These are phyloP conservation scores for Coremacera marginata DNA, from an alignment of 2,888 invertebrate genomes.

Conservation along the genomic window DNA sequence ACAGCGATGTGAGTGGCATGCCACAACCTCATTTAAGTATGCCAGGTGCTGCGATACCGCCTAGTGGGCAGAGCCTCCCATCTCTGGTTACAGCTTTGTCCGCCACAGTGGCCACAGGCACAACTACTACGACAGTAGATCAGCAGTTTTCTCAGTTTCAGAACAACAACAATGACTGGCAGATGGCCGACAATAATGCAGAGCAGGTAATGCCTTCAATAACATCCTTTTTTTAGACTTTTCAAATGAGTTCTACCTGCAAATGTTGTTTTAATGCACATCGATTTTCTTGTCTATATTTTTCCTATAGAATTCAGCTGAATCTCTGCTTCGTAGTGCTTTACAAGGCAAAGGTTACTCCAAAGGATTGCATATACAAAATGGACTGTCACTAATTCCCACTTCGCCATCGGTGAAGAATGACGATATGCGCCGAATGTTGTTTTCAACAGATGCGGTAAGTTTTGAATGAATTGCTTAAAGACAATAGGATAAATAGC, in stretches of 20 bases:
- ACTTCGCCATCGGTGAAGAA: conserved; percentile 71
- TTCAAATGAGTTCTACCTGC: background rate
- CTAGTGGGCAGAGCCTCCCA: conserved; percentile 57
- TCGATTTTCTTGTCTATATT: conserved; percentile 50
- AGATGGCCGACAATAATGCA: conserved; percentile 80
- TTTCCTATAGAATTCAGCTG: conserved; percentile 70
- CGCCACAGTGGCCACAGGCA: conserved; percentile 47
- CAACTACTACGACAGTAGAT: conserved; percentile 55
- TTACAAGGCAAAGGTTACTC: conserved; percentile 81
- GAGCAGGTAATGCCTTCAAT: conserved; percentile 60
- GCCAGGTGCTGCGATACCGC: conserved; percentile 47
- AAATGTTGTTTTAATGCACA: background rate
- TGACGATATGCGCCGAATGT: conserved; percentile 73
- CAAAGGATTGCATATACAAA: conserved; percentile 67
- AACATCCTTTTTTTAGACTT: background rate
- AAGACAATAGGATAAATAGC: background rate
- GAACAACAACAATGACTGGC: conserved; percentile 87
- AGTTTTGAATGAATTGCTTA: conserved; percentile 36
- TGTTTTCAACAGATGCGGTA: conserved; percentile 71
- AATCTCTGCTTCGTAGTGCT: conserved; percentile 84
- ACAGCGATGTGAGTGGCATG: conserved; percentile 47
- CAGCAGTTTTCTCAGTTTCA: conserved; percentile 73
- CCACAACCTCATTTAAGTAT: conserved; percentile 46
- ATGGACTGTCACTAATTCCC: conserved; percentile 64
- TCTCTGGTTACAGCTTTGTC: conserved; percentile 63